A percentile compares a stretch with the other conserved stretches of the same genome.
These are phyloP conservation scores for Pseudanteris insignis DNA, from an alignment of 2,888 invertebrate species.

Conservation along the genomic window DNA sequence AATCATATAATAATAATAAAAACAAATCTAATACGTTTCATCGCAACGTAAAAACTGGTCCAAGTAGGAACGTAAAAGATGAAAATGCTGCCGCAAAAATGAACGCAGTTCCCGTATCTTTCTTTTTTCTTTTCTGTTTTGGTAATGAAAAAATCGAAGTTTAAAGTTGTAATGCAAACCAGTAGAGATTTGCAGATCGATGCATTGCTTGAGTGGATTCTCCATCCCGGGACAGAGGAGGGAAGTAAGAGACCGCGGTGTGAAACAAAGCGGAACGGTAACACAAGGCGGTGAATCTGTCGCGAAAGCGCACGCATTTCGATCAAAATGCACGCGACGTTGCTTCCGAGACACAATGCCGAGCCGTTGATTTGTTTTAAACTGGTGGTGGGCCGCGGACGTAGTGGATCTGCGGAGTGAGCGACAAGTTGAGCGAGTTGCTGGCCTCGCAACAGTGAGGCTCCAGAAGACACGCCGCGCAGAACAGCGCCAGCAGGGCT, in stretches of 20 bases:
- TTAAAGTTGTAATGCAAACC: constrained; percentile 9
- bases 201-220: constrained; percentile 2
- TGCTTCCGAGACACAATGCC: constrained; percentile 1
- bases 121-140: no score
- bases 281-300: background rate
- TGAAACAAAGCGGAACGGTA: constrained; percentile 4
- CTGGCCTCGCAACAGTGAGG: constrained; percentile 81
- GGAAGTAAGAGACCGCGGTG: constrained; percentile 4
- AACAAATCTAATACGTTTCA: constrained; percentile 32
- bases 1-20: constrained; percentile 24
- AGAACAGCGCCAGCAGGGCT: constrained; percentile 77
- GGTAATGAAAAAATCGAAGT: no score
- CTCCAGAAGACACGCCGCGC: constrained; percentile 79
- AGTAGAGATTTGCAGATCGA: constrained; percentile 14
- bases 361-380: constrained; percentile 34
- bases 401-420: constrained; percentile 83
- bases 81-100: constrained; percentile 21
- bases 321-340: constrained; percentile 12
- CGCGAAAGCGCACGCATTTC: constrained; percentile 6
- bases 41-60: constrained; percentile 25
- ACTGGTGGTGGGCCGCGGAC: constrained; percentile 85
- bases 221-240: constrained; percentile 6
- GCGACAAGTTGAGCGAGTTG: constrained; percentile 78
- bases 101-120: no score
- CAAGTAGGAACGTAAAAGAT: constrained; percentile 31